Evolutionary conservation across 1,140 invertebrate genomes (phyloP).

Genomic region (Scaptodrosophila lebanonensis): DNA sequence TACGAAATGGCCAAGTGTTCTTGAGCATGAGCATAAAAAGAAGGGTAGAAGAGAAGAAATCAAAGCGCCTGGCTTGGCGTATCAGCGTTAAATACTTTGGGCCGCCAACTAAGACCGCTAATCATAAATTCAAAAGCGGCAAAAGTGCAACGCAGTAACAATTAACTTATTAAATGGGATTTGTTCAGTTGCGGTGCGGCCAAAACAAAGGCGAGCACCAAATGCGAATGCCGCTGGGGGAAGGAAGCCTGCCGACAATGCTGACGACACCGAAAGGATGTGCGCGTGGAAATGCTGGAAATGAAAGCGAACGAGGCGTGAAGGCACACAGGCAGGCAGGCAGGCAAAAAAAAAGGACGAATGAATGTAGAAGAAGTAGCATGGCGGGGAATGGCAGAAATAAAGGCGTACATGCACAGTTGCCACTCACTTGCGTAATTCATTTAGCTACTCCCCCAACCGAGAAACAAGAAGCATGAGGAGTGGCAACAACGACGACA

Average conservation of each 20-base stretch:
- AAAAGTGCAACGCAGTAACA: conserved; percentile 69
- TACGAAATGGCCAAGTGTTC: conserved; percentile 5
- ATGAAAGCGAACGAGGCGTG: conserved; percentile 43
- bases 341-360: neutral
- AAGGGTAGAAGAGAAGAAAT: neutral
- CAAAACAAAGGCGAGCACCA: conserved; percentile 25
- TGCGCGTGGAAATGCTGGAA: conserved; percentile 39
- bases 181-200: neutral
- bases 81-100: conserved; percentile 38
- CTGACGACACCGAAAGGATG: conserved; percentile 17
- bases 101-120: conserved; percentile 36
- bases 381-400: too few relatives aligned
- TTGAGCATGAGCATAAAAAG: neutral
- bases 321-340: conserved; percentile 9
- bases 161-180: conserved; percentile 75
- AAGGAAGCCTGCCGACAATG: conserved; percentile 8
- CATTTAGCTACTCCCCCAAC: conserved; percentile 24
- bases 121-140: conserved; percentile 70
- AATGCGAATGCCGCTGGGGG: neutral
- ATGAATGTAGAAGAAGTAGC: too few relatives aligned
- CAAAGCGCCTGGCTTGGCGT: conserved; percentile 14
- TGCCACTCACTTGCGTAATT: too few relatives aligned
- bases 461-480: too few relatives aligned
- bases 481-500: conserved; percentile 6
- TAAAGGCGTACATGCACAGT: too few relatives aligned